Evolutionary conservation across 2,888 invertebrate species (phyloP), one percentile per base, ranked within the genome.

Genomic region (Erebia aethiops): DNA sequence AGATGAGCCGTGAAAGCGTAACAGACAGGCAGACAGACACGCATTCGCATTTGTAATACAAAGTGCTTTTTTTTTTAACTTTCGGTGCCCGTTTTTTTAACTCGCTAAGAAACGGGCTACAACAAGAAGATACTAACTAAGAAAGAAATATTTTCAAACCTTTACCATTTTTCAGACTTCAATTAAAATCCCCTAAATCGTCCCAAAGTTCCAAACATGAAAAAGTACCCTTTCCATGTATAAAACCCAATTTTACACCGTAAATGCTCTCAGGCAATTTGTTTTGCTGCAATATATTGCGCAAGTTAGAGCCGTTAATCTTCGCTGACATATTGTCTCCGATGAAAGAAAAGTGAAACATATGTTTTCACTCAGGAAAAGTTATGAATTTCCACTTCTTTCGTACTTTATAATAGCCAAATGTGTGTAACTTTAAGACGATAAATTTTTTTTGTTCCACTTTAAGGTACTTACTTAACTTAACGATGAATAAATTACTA

Each of bases 291-390:
- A 64, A 64, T 54, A 51, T 49, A 54, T 16, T 16, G 11, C 35
- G 10, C n/a, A 54, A 64, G 64, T 64, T 52, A 14, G 18, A 35
- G 54, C 16, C 64, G 54, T 64, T 64, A 64, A 64, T 64, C 64
- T 64, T 64, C 18, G 64, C 35, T 16, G 5, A 64, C 64, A 54
- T 54, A 41, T 52, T 54, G 64, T 64, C 64, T 52, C 35, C 64
- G 26, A 52, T 54, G 54, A 54, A 64, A 16, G 52, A 52, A 52
- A 18, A 54, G 52, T 62, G 35, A 54, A 64, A 64, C 64, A 64
- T 54, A 64, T 54, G 64, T 64, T 64, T 26, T 54, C 52, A 16
- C 54, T 64, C 41, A 16, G 11, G 64, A 1, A 21, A 49, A 54
- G 54, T 64, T 64, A 41, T 63, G 35, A 63, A 52, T 63, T 63